Base-by-base conservation (phyloP, 2,113 vertebrate genomes). In the Pterocles gutturalis region DNA sequence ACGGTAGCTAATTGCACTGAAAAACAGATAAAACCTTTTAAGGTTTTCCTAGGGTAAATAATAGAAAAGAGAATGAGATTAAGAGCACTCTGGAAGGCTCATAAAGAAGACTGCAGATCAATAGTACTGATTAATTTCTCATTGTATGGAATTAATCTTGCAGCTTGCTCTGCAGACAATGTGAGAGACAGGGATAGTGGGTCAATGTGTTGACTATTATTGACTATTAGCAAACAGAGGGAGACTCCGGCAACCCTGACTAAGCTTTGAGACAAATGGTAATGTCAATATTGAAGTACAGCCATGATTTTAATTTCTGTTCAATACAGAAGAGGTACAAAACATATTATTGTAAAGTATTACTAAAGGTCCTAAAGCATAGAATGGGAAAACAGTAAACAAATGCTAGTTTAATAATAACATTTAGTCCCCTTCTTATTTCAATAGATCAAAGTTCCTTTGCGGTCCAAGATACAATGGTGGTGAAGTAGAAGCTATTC, bases 281-380 rank as follows among this genome's bases (percentile, higher is more conserved):
- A 76, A 84, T 18, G 19, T 77, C 90, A 94, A 85, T 73, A 73
- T 58, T 82, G 69, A 87, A 94, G 29, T 77, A 78, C 88, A 88
- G 29, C 54, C 24, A 88, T 0, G 0, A 55, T 60, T 93, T 93
- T 90, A 9, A 83, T 81, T 95, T 87, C 90, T 94, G 60, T 84
- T 94, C 73, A 92, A 89, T 72, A 51, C 69, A 82, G 53, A 65
- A 89, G 72, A 80, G 29, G 51, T 90, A 64, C 53, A 64, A 81
- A 95, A 53, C 12, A 64, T 49, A 72, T 31, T 66, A 51, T 1
- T 60, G 46, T 20, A 43, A 57, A 72, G 13, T 48, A 81, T 51
- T 84, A 38, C 10, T 53, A 45, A 75, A 78, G 33, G 38, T 64
- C 21, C 11, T 41, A 81, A 78, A 87, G 25, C 17, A 41, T 0